phyloP scores from a whole-genome alignment of 2,113 vertebrate species.

The Nerophis lumbriciformis region DNA sequence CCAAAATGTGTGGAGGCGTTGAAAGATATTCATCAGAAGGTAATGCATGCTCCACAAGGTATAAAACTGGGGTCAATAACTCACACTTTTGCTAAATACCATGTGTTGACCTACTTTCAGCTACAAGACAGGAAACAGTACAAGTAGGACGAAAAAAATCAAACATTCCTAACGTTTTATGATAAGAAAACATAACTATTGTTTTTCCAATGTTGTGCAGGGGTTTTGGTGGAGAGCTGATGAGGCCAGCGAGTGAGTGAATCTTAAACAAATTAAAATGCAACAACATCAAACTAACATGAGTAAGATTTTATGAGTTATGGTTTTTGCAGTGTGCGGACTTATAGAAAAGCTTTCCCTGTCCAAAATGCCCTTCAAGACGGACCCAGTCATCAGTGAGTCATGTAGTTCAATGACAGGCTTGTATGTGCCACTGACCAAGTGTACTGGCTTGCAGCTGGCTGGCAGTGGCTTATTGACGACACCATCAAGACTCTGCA shows the following conservation, averaged over 20 bases:
- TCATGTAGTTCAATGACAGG: background rate
- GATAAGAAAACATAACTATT: background rate
- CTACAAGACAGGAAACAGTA: constrained; percentile 82
- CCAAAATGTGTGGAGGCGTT: constrained; percentile 72
- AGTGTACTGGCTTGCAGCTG: constrained; percentile 65
- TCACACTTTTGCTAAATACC: constrained; percentile 6
- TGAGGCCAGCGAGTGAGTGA: constrained; percentile 85
- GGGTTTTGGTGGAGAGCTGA: constrained; percentile 89
- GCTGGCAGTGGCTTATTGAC: constrained; percentile 87
- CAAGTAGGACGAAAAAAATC: constrained; percentile 71
- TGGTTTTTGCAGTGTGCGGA: constrained; percentile 74
- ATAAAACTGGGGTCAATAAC: background rate
- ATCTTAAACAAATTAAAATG: background rate
- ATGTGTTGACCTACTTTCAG: constrained; percentile 61
- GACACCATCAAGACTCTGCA: constrained; percentile 82
- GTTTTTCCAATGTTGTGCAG: constrained; percentile 52
- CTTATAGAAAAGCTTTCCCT: constrained; percentile 87
- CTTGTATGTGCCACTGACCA: background rate
- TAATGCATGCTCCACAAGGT: constrained; percentile 43
- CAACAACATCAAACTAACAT: background rate
- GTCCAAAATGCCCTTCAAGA: constrained; percentile 86
- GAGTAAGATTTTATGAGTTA: background rate
- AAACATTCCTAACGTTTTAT: background rate
- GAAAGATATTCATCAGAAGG: constrained; percentile 83
- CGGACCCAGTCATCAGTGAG: constrained; percentile 79